Percentiles rank a stretch among this genome's conserved stretches.
phyloP scores from a whole-genome alignment of 1,140 invertebrate genomes.

The Limonius californicus region DNA sequence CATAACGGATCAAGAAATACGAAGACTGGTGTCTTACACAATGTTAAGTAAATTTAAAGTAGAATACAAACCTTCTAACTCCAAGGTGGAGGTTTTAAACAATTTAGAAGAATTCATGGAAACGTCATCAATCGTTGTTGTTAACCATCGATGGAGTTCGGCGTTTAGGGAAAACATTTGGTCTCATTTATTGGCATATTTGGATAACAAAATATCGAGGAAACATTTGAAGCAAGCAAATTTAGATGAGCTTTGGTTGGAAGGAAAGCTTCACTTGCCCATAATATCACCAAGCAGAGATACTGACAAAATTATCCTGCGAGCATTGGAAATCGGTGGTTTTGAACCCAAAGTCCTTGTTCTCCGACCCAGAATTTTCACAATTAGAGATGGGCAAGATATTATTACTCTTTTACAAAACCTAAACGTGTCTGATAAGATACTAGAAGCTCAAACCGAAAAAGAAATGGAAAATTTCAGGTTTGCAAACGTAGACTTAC shows the following conservation, averaged over 20 bases:
- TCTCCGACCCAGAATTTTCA: neutral
- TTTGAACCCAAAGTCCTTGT: neutral
- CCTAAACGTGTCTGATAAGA: neutral
- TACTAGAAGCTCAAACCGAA: neutral
- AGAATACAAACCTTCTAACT: neutral
- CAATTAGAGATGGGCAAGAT: neutral
- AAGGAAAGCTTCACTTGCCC: neutral
- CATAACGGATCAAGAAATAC: neutral
- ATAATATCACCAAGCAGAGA: neutral
- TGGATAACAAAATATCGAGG: neutral
- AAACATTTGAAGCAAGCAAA: neutral
- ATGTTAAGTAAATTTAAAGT: conserved; percentile 1
- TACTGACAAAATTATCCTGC: neutral
- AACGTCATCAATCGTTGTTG: neutral
- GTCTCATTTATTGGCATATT: neutral
- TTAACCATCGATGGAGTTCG: neutral
- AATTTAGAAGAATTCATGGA: neutral
- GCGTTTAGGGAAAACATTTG: neutral
- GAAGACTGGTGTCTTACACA: neutral
- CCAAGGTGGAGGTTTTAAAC: neutral
- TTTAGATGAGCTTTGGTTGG: neutral
- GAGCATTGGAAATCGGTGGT: neutral
- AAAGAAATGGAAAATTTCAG: neutral
- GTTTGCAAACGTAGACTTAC: neutral
- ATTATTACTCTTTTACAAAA: neutral